phyloP scores from a whole-genome alignment of 2,888 invertebrate species.

The Meiosimyza platycephala region DNA sequence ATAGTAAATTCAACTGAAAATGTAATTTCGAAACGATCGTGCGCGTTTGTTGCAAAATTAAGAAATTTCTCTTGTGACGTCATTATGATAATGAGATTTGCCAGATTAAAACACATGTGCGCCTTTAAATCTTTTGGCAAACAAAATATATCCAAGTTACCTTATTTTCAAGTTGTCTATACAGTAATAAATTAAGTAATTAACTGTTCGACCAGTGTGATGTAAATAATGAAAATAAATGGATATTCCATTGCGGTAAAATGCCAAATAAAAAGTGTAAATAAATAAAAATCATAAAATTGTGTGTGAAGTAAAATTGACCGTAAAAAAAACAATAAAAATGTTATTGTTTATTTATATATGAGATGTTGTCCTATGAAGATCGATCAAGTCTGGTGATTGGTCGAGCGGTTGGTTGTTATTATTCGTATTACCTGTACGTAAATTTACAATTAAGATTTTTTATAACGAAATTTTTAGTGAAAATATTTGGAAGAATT shows the following conservation, averaged over 20 bases:
- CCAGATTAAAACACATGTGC: slow-evolving; percentile 9
- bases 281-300: slow-evolving; percentile 15
- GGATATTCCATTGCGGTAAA: neutral
- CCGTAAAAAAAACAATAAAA: neutral
- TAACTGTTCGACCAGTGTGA: no score
- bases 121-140: slow-evolving; percentile 16
- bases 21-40: neutral
- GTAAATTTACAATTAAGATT: no score
- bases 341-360: slow-evolving; percentile 3
- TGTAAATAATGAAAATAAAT: no score
- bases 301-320: neutral
- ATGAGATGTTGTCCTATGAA: slow-evolving; percentile 20
- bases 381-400: no score
- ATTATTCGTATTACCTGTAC: no score
- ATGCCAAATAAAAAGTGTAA: neutral
- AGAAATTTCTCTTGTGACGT: slow-evolving; percentile 16
- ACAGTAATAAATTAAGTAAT: no score
- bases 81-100: slow-evolving; percentile 9
- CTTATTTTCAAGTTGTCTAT: neutral
- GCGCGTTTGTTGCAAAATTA: neutral
- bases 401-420: no score
- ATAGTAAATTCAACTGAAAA: neutral
- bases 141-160: slow-evolving; percentile 13
- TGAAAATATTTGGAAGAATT: no score
- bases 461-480: no score